Percentiles rank a stretch among this genome's conserved stretches.
Conservation (phyloP, 2,797 vertebrate species). For the Hippocampus kuda region DNA sequence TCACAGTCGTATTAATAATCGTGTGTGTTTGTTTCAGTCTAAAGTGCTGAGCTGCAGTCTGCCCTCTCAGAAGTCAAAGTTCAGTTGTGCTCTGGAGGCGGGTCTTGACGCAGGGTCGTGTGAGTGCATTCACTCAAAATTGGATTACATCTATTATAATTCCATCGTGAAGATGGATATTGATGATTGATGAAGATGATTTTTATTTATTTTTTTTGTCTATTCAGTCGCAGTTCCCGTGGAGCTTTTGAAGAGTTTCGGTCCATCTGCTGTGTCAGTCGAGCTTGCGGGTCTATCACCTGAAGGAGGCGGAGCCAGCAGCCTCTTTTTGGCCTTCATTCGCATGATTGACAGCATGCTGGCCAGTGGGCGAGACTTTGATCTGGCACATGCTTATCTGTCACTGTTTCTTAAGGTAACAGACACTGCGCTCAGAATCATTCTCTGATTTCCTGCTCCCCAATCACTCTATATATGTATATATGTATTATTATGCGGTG, state of each 20-base stretch:
- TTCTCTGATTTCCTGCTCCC: neutral
- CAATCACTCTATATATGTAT: neutral
- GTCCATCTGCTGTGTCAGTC: conserved; percentile 76
- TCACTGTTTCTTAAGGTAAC: conserved; percentile 87
- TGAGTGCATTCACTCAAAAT: conserved; percentile 57
- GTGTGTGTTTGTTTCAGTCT: conserved; percentile 61
- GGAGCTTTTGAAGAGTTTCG: conserved; percentile 74
- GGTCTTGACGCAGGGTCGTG: conserved; percentile 66
- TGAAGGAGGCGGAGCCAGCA: conserved; percentile 73
- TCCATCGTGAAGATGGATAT: too few species aligned
- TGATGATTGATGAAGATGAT: too few species aligned
- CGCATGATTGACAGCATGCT: conserved; percentile 80
- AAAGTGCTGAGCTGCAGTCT: conserved; percentile 76
- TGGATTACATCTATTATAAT: neutral
- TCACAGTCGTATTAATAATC: neutral
- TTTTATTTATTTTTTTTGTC: neutral
- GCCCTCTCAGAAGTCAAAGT: conserved; percentile 78
- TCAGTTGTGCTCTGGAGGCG: conserved; percentile 73
- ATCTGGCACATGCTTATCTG: conserved; percentile 85
- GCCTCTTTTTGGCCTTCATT: conserved; percentile 77
- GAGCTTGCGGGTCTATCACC: conserved; percentile 75
- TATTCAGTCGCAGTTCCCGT: conserved; percentile 66
- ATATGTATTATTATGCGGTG: too few species aligned
- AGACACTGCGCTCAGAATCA: neutral
- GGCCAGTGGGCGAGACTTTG: conserved; percentile 77